These are phyloP conservation scores for Drosophila falleni DNA, from an alignment of 2,888 invertebrate species.

Conservation along the genomic window DNA sequence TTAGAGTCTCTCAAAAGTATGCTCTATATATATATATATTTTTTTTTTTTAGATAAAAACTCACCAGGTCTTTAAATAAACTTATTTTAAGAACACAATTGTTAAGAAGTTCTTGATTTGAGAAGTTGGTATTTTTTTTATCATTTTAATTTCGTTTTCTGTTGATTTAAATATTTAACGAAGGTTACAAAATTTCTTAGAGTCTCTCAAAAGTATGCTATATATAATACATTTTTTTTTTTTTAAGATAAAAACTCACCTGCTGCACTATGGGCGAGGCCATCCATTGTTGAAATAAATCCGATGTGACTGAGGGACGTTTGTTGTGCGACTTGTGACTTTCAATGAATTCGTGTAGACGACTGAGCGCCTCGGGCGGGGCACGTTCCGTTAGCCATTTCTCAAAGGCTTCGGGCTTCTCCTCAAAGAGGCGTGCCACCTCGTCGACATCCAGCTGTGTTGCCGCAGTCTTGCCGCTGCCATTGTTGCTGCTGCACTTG, in stretches of 20 bases:
- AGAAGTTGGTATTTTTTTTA: too few relatives aligned
- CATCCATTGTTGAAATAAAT: slow-evolving; percentile 94
- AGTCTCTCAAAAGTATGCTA: slow-evolving; percentile 11
- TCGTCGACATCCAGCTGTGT: slow-evolving; percentile 84
- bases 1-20: too few relatives aligned
- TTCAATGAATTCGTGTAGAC: slow-evolving; percentile 87
- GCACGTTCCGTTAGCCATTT: slow-evolving; percentile 92
- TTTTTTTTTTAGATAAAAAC: too few relatives aligned
- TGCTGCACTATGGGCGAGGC: slow-evolving; percentile 90
- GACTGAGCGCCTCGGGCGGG: slow-evolving; percentile 88
- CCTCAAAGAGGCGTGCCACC: slow-evolving; percentile 86
- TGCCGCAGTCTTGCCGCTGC: slow-evolving; percentile 35
- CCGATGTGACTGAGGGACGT: slow-evolving; percentile 92
- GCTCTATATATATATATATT: too few relatives aligned
- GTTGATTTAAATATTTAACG: slow-evolving; percentile 10
- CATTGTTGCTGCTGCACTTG: slow-evolving; percentile 35
- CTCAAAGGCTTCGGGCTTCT: slow-evolving; percentile 90
- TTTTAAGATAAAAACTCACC: slow-evolving; percentile 85
- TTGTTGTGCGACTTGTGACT: slow-evolving; percentile 87
- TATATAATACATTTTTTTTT: neutral
- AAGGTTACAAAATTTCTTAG: neutral
- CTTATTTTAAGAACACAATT: too few relatives aligned
- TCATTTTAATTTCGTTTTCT: slow-evolving; percentile 2
- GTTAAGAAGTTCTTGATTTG: too few relatives aligned
- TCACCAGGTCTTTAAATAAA: too few relatives aligned